Evolutionary conservation across 1,140 invertebrate species (phyloP).

Genomic region (Conopomorpha cramerella): DNA sequence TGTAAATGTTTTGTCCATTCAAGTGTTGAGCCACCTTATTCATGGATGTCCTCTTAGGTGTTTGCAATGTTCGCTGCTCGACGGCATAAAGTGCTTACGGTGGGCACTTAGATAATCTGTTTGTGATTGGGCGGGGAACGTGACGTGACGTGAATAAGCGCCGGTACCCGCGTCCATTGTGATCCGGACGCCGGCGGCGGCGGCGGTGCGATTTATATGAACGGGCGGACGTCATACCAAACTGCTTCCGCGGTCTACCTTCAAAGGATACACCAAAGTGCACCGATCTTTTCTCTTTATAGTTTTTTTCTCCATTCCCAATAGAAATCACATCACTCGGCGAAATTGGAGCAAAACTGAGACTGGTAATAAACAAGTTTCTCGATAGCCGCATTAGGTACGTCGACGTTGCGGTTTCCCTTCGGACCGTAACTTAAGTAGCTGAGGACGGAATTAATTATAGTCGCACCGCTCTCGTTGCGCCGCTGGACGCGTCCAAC

Average conservation of each 20-base stretch:
- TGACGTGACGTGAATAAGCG: conserved; percentile 20
- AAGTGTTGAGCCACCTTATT: too few species aligned
- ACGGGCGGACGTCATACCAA: conserved; percentile 22
- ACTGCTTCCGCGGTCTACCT: conserved; percentile 42
- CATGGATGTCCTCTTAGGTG: too few species aligned
- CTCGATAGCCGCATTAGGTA: too few species aligned
- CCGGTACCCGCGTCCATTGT: conserved; percentile 14
- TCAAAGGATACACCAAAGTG: conserved; percentile 11
- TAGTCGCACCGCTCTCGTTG: conserved; percentile 9
- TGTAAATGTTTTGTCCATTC: conserved; percentile 12
- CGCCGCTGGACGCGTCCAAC: conserved; percentile 30
- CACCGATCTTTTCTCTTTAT: conserved; percentile 5
- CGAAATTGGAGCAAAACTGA: conserved; percentile 27
- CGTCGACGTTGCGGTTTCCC: conserved; percentile 29
- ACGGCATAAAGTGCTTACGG: not conserved
- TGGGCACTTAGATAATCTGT: conserved; percentile 16
- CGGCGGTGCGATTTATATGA: conserved; percentile 35
- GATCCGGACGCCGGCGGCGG: conserved; percentile 22
- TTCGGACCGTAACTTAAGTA: conserved; percentile 37
- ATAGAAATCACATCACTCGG: conserved; percentile 6
- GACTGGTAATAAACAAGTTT: conserved; percentile 16
- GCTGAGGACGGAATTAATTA: conserved; percentile 47
- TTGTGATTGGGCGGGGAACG: conserved; percentile 18
- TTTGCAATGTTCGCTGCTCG: too few species aligned
- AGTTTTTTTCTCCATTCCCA: too few species aligned